Evolutionary conservation across 2,113 vertebrate species (phyloP).

Genomic region (Petroica traversi): DNA sequence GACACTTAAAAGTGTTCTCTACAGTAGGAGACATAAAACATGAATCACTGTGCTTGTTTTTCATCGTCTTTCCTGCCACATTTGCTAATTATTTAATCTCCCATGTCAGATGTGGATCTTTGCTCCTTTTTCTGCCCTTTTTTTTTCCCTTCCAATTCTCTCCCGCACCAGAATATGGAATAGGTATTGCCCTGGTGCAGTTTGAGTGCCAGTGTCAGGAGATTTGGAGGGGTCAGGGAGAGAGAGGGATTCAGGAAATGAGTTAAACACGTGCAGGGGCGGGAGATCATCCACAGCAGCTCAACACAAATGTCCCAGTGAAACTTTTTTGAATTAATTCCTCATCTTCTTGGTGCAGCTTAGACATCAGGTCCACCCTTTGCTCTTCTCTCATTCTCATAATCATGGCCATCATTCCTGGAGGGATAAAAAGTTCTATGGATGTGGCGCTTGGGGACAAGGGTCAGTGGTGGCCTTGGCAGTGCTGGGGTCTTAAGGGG

Average conservation of each 20-base stretch:
- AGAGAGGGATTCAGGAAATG: background rate
- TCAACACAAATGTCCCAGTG: rapidly evolving
- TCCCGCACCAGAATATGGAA: rapidly evolving
- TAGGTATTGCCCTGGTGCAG: background rate
- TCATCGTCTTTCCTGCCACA: constrained; percentile 58
- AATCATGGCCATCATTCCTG: no score
- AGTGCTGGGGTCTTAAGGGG: background rate
- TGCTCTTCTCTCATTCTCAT: background rate
- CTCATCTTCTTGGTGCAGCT: background rate
- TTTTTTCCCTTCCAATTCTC: background rate
- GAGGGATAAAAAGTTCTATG: background rate
- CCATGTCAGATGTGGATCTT: constrained; percentile 36
- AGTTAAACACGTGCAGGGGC: background rate
- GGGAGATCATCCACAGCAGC: background rate
- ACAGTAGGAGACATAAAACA: constrained; percentile 62
- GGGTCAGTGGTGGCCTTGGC: background rate
- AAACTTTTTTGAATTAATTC: background rate
- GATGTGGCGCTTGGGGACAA: background rate
- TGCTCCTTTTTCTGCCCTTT: background rate
- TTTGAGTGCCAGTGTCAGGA: background rate
- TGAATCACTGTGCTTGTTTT: constrained; percentile 73
- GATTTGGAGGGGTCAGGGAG: background rate
- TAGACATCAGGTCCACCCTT: background rate
- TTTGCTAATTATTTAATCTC: constrained; percentile 70
- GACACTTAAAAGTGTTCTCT: constrained; percentile 65